Base-by-base conservation (phyloP, 2,797 vertebrate genomes). In the Cynodonichthys magdalenae region DNA sequence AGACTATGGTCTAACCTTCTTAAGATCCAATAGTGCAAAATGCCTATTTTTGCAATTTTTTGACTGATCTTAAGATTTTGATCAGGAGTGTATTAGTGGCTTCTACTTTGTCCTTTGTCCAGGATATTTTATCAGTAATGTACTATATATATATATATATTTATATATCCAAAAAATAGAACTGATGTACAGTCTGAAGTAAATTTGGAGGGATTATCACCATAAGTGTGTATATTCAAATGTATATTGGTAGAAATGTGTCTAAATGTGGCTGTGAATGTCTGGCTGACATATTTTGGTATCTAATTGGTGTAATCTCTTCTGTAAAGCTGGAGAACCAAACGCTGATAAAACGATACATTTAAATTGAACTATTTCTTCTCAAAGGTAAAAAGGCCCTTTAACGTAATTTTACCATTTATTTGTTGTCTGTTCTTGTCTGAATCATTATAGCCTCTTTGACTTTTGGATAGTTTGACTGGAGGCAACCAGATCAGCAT, bases 361-460 rank as follows among this genome's bases (percentile, higher is more conserved):
- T 91, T 91, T 91, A 91, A 90, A 93, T 89, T 84, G 74, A 92
- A 92, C 91, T 82, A 87, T 88, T 91, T 90, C 70, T 86, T 83
- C 83, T 87, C 68, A 83, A 86, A 90, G 81, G 87, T 86, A 84
- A 75, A 69, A 83, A 66, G 83, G 56, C 71, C 79, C 81, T 84
- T 90, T 76, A 74, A 85, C 82, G 80, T 83, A 65, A 82, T 85
- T 80, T 78, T 54, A 52, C 59, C 81, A 86, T 92, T 87, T 93
- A 90, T 92, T 88, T 89, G 83, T 91, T 92, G 85, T 90, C 83
- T 86, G 80, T 84, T 85, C 82, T 75, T 85, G 80, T 82, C 84
- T 82, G 83, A 87, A 86, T 89, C 84, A 81, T 81, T 86, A 77
- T 68, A 82, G 73, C 79, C 69, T 77, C 75, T 75, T 24, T 80